Percentiles rank a stretch among this genome's conserved stretches.
phyloP scores from a whole-genome alignment of 2,113 vertebrate species.

The Ceyx margarethae region DNA sequence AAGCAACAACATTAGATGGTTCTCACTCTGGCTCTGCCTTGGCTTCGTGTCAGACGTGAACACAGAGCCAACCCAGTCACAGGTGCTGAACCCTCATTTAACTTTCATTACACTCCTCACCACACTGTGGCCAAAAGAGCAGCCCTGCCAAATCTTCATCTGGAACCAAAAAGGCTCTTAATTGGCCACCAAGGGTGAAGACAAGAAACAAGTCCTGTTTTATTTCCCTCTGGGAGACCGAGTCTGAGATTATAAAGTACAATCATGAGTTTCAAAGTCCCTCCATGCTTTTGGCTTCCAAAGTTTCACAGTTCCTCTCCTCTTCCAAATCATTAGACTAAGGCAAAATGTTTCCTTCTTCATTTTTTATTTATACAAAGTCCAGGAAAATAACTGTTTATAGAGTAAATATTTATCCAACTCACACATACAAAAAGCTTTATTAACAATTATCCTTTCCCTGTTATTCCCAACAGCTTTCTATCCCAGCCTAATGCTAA shows the following conservation, averaged over 20 bases:
- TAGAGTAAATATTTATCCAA: neutral
- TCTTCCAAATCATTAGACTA: neutral
- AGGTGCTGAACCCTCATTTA: conserved; percentile 33
- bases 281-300: conserved; percentile 2
- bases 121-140: neutral
- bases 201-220: conserved; percentile 6
- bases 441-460: neutral
- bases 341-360: neutral
- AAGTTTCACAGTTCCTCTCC: neutral
- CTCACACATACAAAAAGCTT: neutral
- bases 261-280: neutral
- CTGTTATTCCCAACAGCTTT: neutral
- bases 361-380: neutral
- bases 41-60: conserved; percentile 1
- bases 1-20: conserved; percentile 46
- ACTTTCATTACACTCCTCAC: conserved; percentile 39
- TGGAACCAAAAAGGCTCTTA: conserved; percentile 40
- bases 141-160: conserved; percentile 34
- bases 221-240: conserved; percentile 2
- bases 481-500: neutral
- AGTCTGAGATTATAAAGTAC: neutral
- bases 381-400: neutral
- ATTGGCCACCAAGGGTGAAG: conserved; percentile 28
- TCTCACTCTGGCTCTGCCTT: conserved; percentile 30
- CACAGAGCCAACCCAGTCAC: conserved; percentile 33